phyloP scores from a whole-genome alignment of 2,113 vertebrate species.

The Anser cygnoides region DNA sequence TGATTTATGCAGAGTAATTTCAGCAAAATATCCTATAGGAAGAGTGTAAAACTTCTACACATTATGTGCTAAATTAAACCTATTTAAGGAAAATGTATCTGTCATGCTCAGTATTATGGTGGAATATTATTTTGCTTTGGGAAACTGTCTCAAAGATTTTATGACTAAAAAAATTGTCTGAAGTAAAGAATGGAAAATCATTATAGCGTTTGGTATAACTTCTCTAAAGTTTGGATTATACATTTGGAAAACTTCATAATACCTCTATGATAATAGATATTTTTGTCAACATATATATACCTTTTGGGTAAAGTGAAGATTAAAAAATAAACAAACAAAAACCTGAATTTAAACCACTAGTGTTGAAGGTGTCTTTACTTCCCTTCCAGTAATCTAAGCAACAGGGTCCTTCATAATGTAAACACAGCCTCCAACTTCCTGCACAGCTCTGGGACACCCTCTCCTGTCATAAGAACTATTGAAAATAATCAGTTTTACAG shows the following conservation, averaged over 20 bases:
- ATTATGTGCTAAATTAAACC: constrained; percentile 34
- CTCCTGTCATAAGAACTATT: not conserved
- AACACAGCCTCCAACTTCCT: not conserved
- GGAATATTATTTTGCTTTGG: not conserved
- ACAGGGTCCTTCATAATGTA: not conserved
- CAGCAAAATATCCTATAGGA: constrained; percentile 51
- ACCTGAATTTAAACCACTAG: not conserved
- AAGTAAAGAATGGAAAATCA: not conserved
- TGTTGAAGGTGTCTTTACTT: not conserved
- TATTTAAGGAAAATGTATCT: not conserved
- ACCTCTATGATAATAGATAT: not conserved
- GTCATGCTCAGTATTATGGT: not conserved
- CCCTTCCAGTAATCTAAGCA: not conserved
- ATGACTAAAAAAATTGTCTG: not conserved
- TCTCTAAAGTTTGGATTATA: not conserved
- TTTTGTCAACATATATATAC: not conserved
- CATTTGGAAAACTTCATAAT: not conserved
- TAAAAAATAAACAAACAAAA: not conserved
- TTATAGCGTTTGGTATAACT: not conserved
- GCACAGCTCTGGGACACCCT: not conserved
- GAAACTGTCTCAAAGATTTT: not conserved
- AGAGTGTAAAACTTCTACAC: not conserved
- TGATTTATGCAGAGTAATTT: constrained; percentile 62
- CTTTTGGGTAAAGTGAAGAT: not conserved
- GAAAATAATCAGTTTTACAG: not conserved